Conservation (phyloP, 2,888 invertebrate species). For the Sylvicola fuscatus region DNA sequence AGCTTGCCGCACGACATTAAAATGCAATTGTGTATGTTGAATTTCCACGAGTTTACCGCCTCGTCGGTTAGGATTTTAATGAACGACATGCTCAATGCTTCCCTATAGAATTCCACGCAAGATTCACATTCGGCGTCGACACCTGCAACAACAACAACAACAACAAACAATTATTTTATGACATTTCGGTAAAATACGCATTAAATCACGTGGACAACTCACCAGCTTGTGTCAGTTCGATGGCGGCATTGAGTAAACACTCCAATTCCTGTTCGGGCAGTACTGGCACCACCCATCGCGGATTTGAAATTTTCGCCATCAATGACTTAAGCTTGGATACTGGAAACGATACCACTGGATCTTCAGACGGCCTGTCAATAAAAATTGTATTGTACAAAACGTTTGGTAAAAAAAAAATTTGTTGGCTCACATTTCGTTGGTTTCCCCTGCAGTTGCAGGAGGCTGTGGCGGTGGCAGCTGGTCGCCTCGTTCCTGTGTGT, state of each 20-base stretch:
- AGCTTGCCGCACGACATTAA: constrained; percentile 82
- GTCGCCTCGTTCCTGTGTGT: constrained; percentile 7
- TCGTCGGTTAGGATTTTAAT: constrained; percentile 94
- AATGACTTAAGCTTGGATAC: constrained; percentile 66
- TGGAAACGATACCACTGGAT: constrained; percentile 43
- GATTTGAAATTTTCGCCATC: constrained; percentile 90
- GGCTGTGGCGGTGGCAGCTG: too few relatives aligned
- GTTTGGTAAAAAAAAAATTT: too few relatives aligned
- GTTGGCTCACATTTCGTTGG: too few relatives aligned
- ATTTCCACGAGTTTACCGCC: constrained; percentile 94
- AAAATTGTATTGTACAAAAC: too few relatives aligned
- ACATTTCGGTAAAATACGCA: constrained; percentile 1
- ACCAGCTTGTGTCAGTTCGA: constrained; percentile 71
- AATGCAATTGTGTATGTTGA: constrained; percentile 90
- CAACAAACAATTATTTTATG: not conserved
- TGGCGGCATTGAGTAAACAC: constrained; percentile 71
- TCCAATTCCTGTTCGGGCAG: constrained; percentile 91
- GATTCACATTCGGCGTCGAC: constrained; percentile 73
- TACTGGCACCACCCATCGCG: constrained; percentile 94
- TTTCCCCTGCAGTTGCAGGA: too few relatives aligned
- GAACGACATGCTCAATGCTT: constrained; percentile 84
- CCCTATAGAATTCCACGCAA: constrained; percentile 88
- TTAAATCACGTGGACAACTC: constrained; percentile 9
- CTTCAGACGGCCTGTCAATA: constrained; percentile 7
- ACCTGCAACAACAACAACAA: constrained; percentile 29